phyloP scores from a whole-genome alignment of 2,113 vertebrate species.

The Scolopax mira region DNA sequence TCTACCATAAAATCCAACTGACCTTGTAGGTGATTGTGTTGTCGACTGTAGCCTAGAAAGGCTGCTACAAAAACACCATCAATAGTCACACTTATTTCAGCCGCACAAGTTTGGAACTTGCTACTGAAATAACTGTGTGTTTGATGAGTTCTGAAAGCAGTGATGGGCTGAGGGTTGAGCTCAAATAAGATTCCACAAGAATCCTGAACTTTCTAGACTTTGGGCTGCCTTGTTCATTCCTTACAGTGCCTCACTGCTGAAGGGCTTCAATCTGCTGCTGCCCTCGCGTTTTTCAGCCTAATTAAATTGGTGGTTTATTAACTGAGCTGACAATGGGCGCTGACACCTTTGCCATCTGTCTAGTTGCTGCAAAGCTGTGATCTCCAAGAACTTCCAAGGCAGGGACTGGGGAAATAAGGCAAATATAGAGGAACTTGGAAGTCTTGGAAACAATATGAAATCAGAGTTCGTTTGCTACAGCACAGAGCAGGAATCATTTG shows the following conservation, averaged over 20 bases:
- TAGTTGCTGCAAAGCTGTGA: background rate
- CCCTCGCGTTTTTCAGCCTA: background rate
- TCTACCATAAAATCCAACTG: background rate
- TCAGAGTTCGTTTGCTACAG: conserved; percentile 33
- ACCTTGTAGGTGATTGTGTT: background rate
- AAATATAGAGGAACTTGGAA: conserved; percentile 24
- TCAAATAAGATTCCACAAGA: background rate
- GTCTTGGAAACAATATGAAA: conserved; percentile 51
- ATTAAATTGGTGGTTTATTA: background rate
- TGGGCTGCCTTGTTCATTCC: background rate
- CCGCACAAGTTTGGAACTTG: background rate
- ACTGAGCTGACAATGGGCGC: background rate
- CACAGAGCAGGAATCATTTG: conserved; percentile 36
- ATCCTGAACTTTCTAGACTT: background rate
- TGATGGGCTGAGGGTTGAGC: background rate
- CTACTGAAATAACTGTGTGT: background rate
- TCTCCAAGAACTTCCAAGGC: conserved; percentile 38
- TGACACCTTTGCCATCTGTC: background rate
- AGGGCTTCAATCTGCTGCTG: background rate
- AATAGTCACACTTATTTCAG: background rate
- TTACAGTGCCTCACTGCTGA: background rate
- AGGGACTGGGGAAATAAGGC: conserved; percentile 29
- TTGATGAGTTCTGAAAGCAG: background rate
- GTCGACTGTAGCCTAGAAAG: background rate
- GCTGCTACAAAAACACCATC: background rate